Percentiles rank a stretch among this genome's conserved stretches.
Conservation (phyloP, 1,140 invertebrate genomes). For the Leptinotarsa undecemlineata region DNA sequence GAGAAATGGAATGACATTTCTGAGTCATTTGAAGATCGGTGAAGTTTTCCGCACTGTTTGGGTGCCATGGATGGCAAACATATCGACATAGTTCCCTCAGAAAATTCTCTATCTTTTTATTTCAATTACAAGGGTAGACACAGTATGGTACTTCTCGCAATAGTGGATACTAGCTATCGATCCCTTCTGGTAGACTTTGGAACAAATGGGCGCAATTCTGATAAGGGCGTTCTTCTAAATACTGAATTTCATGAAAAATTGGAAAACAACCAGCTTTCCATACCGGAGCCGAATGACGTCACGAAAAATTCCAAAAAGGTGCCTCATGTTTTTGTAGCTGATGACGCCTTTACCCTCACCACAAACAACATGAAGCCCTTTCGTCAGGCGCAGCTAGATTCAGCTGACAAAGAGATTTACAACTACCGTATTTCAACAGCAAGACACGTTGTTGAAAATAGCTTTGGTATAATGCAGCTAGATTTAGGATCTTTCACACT, state of each 20-base stretch:
- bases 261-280: not conserved
- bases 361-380: no score
- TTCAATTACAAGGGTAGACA: not conserved
- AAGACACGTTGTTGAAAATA: no score
- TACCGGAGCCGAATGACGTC: not conserved
- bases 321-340: no score
- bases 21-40: not conserved
- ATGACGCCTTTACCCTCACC: no score
- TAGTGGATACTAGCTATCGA: not conserved
- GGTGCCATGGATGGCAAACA: not conserved
- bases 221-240: not conserved
- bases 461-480: no score
- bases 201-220: not conserved
- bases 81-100: not conserved
- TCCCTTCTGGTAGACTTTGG: not conserved
- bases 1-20: no score
- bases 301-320: no score
- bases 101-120: not conserved
- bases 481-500: no score
- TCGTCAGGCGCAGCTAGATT: no score
- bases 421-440: no score
- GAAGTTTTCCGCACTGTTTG: not conserved
- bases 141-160: not conserved
- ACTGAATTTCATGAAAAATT: not conserved
- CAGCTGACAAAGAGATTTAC: no score